phyloP scores from a whole-genome alignment of 2,113 vertebrate genomes.

The Cinclus mexicanus region DNA sequence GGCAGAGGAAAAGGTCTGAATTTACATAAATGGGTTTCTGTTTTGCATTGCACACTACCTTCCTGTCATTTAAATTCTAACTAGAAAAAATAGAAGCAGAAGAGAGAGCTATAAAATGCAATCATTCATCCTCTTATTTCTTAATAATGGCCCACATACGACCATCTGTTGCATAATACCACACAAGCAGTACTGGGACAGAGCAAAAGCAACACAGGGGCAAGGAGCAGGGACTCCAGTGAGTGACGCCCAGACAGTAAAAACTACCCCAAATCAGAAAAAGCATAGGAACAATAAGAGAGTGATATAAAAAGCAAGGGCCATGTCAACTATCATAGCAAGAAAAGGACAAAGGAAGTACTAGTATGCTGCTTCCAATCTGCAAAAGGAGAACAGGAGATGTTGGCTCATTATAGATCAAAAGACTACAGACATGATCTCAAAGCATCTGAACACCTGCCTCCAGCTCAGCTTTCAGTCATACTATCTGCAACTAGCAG shows the following conservation, averaged over 20 bases:
- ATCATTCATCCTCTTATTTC: constrained; percentile 1
- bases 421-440: not conserved
- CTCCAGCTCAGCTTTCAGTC: not conserved
- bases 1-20: constrained; percentile 46
- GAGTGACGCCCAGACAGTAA: not conserved
- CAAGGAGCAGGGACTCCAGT: not conserved
- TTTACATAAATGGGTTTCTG: constrained; percentile 44
- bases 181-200: not conserved
- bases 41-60: not conserved
- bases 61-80: constrained; percentile 9
- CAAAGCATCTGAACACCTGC: not conserved
- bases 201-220: not conserved
- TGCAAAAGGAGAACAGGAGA: not conserved
- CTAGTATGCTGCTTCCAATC: not conserved
- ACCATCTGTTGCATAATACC: not conserved
- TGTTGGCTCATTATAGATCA: not conserved
- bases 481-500: not conserved
- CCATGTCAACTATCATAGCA: not conserved
- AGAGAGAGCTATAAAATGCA: not conserved
- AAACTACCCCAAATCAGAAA: not conserved
- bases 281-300: not conserved
- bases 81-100: not conserved
- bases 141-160: not conserved
- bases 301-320: not conserved
- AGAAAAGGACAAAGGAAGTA: not conserved